phyloP scores from a whole-genome alignment of 2,113 vertebrate genomes.

The Astatotilapia flaviijosephi region DNA sequence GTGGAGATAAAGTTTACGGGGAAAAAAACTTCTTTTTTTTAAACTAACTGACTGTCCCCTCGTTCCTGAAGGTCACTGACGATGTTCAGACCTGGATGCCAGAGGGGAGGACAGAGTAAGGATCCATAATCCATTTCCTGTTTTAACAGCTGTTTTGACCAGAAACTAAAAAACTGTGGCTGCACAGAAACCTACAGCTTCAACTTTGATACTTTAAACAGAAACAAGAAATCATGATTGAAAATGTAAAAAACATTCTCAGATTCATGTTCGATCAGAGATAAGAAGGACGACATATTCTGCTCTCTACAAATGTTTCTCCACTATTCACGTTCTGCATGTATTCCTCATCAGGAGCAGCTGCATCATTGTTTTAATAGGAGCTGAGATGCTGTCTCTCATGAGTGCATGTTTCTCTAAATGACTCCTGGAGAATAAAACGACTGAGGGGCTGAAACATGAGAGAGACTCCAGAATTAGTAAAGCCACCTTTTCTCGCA shows the following conservation, averaged over 20 bases:
- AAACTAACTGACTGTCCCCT: not conserved
- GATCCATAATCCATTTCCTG: not conserved
- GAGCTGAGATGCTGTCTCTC: not conserved
- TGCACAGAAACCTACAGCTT: not conserved
- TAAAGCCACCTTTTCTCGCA: not conserved
- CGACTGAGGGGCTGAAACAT: not conserved
- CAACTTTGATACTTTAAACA: not conserved
- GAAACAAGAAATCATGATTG: not conserved
- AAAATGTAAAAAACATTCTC: not conserved
- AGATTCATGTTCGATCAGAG: not conserved
- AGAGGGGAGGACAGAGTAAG: not conserved
- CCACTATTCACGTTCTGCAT: accelerated
- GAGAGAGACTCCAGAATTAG: accelerated
- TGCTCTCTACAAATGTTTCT: not conserved
- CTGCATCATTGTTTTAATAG: accelerated
- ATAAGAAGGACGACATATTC: not conserved
- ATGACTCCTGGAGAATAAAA: not conserved
- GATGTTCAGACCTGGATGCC: not conserved
- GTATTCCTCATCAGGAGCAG: not conserved
- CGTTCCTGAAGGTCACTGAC: not conserved
- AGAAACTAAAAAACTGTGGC: not conserved
- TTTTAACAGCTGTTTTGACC: too few relatives aligned
- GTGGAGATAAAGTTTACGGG: not conserved
- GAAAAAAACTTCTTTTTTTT: not conserved
- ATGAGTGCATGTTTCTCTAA: accelerated